Conservation (phyloP, 2,113 vertebrate genomes). For the Dolichotis patagonum region DNA sequence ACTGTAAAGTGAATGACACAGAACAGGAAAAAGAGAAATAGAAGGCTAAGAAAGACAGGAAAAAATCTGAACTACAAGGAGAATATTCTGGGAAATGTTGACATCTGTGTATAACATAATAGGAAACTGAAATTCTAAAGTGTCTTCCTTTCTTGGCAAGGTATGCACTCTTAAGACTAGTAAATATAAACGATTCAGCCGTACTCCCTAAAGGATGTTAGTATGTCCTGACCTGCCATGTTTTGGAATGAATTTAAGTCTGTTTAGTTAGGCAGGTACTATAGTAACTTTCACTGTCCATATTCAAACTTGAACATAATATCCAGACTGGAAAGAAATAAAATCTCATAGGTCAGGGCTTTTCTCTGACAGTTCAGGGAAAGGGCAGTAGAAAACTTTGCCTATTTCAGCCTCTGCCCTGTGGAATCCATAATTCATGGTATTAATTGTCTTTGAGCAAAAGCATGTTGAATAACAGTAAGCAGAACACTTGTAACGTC, state of each 20-base stretch:
- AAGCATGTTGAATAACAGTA: background rate
- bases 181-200: conserved; percentile 14
- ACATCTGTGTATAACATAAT: conserved; percentile 38
- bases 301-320: background rate
- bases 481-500: background rate
- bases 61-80: background rate
- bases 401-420: background rate
- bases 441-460: background rate
- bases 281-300: background rate
- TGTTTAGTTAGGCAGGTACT: background rate
- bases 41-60: background rate
- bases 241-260: conserved; percentile 6
- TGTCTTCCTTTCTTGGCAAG: conserved; percentile 67
- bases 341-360: background rate
- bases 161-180: conserved; percentile 38
- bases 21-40: conserved; percentile 37
- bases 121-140: conserved; percentile 22
- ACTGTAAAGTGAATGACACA: background rate
- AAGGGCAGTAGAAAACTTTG: background rate
- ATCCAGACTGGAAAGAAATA: background rate
- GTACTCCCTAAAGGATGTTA: conserved; percentile 7
- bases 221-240: background rate
- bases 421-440: background rate
- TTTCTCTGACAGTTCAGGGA: background rate
- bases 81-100: conserved; percentile 26